Percentiles rank a stretch among this genome's conserved stretches.
These are phyloP conservation scores for Taxidea taxus DNA, from an alignment of 2,113 vertebrate species.

Conservation along the genomic window DNA sequence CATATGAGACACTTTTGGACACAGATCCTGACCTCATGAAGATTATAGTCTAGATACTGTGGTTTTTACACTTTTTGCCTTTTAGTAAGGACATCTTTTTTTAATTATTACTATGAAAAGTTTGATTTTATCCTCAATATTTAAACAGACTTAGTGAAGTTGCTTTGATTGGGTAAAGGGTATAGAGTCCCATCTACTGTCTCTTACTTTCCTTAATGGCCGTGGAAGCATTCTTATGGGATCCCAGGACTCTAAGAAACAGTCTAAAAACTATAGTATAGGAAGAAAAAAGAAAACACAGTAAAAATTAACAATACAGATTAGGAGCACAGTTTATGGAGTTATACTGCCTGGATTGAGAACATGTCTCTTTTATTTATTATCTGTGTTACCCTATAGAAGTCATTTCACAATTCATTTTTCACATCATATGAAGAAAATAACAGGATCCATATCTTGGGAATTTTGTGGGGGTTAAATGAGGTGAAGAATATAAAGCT, in stretches of 20 bases:
- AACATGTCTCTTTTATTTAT: background rate
- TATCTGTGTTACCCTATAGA: background rate
- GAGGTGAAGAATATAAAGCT: background rate
- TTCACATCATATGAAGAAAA: slow-evolving; percentile 16
- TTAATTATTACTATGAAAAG: background rate
- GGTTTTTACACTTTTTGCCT: slow-evolving; percentile 1
- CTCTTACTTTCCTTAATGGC: background rate
- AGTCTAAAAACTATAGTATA: slow-evolving; percentile 20
- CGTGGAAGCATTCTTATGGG: background rate
- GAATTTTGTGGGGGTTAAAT: background rate
- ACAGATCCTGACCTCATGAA: background rate
- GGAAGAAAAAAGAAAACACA: background rate
- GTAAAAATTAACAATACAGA: background rate
- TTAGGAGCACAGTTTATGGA: background rate
- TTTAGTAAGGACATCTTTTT: background rate
- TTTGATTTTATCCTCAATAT: background rate
- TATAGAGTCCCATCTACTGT: background rate
- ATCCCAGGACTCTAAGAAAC: background rate
- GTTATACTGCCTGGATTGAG: background rate
- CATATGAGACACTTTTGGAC: background rate
- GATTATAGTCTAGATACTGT: background rate
- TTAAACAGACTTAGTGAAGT: background rate
- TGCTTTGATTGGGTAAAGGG: background rate
- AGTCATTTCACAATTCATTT: background rate
- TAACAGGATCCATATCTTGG: background rate